phyloP scores from a whole-genome alignment of 2,113 vertebrate species.

The Varanus salvator region DNA sequence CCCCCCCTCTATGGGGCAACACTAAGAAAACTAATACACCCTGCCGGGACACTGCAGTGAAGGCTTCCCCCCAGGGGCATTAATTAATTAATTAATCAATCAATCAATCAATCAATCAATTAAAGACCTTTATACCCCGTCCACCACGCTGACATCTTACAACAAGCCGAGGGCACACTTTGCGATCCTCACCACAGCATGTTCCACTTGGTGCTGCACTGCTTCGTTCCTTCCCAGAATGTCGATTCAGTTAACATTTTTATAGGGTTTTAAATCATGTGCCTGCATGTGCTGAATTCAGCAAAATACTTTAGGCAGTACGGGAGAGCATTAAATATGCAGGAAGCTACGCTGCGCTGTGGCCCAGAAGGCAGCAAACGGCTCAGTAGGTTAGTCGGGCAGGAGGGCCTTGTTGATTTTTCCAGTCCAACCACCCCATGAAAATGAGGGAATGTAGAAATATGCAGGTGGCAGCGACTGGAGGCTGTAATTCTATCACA shows the following conservation, averaged over 20 bases:
- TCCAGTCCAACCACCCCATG: not conserved
- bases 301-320: not conserved
- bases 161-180: not conserved
- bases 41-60: not conserved
- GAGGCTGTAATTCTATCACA: no score
- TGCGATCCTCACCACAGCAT: not conserved
- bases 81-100: no score
- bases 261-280: slow-evolving; percentile 7
- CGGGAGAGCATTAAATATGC: slow-evolving; percentile 5
- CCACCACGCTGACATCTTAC: no score
- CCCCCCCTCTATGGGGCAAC: no score
- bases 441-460: not conserved
- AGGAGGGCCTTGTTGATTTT: not conserved
- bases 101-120: no score
- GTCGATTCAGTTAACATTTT: not conserved
- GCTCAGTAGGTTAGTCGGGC: not conserved
- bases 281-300: not conserved
- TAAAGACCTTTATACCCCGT: no score
- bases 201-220: fast-evolving
- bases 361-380: not conserved
- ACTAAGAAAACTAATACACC: no score
- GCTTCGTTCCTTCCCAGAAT: not conserved
- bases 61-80: slow-evolving; percentile 6
- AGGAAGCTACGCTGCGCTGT: slow-evolving; percentile 9
- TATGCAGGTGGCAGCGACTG: not conserved